These are phyloP conservation scores for Drosophila burlai DNA, from an alignment of 1,140 invertebrate genomes.

Conservation along the genomic window DNA sequence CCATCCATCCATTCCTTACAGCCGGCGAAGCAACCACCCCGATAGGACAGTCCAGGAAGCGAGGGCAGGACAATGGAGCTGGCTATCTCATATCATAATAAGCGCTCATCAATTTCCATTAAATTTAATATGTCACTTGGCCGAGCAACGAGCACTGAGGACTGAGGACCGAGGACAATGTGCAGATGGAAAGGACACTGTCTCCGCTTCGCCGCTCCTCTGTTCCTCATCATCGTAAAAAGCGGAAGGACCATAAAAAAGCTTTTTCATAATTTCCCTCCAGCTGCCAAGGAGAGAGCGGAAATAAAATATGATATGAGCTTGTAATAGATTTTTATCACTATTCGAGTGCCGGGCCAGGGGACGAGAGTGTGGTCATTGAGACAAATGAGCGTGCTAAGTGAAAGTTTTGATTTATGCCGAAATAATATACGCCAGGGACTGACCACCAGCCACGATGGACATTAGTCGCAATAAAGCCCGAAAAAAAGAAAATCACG, in stretches of 20 bases:
- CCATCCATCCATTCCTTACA: slow-evolving; percentile 30
- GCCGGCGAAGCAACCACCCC: slow-evolving; percentile 25
- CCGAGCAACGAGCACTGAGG: not conserved
- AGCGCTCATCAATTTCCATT: slow-evolving; percentile 83
- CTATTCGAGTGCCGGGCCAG: slow-evolving; percentile 51
- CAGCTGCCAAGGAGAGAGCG: slow-evolving; percentile 46
- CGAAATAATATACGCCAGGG: slow-evolving; percentile 78
- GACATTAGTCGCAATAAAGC: slow-evolving; percentile 25
- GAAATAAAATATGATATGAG: slow-evolving; percentile 84
- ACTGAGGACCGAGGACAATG: slow-evolving; percentile 16
- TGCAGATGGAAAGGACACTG: slow-evolving; percentile 18
- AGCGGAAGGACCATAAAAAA: slow-evolving; percentile 75
- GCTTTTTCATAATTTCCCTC: slow-evolving; percentile 80
- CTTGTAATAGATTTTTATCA: slow-evolving; percentile 83
- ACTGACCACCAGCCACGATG: slow-evolving; percentile 31
- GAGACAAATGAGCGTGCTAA: slow-evolving; percentile 83
- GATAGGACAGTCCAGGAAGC: slow-evolving; percentile 5
- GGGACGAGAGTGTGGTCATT: slow-evolving; percentile 48
- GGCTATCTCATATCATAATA: slow-evolving; percentile 82
- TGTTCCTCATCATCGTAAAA: slow-evolving; percentile 75
- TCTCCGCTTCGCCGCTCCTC: slow-evolving; percentile 30
- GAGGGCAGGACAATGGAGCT: slow-evolving; percentile 42
- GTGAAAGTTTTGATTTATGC: slow-evolving; percentile 84
- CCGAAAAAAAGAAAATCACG: slow-evolving; percentile 2
- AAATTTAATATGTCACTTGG: slow-evolving; percentile 83